Evolutionary conservation across 2,888 invertebrate genomes (phyloP).

Genomic region (Acrocera orbiculus): DNA sequence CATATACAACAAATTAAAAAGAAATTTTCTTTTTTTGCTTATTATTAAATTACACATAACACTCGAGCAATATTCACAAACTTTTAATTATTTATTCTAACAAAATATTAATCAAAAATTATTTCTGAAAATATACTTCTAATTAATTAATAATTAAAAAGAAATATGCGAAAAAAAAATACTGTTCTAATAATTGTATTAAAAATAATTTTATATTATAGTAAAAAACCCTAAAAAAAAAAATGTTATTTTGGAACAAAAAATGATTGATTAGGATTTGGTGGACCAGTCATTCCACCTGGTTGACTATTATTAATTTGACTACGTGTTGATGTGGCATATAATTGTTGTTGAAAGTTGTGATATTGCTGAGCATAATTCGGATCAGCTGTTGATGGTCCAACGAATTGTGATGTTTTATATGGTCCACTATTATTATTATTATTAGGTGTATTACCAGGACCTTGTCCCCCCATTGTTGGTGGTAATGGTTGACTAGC

Average conservation of each 20-base stretch:
- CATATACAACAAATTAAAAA: no score
- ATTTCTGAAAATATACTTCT: no score
- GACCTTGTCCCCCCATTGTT: slow-evolving; percentile 49
- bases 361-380: slow-evolving; percentile 91
- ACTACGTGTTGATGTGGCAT: slow-evolving; percentile 66
- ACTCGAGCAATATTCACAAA: no score
- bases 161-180: no score
- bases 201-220: no score
- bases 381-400: slow-evolving; percentile 72
- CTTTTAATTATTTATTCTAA: no score
- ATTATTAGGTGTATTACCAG: slow-evolving; percentile 12
- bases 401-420: slow-evolving; percentile 56
- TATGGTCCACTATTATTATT: slow-evolving; percentile 28
- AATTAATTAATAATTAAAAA: no score
- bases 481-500: slow-evolving; percentile 60
- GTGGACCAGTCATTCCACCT: slow-evolving; percentile 15
- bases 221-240: no score
- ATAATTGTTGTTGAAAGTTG: slow-evolving; percentile 87
- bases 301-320: slow-evolving; percentile 28
- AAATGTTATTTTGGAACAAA: slow-evolving; percentile 29
- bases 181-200: no score
- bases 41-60: no score
- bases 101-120: no score
- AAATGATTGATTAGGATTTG: slow-evolving; percentile 27
- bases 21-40: no score